These are phyloP conservation scores for Forbesichthys agassizii DNA, from an alignment of 2,113 vertebrate genomes.

Conservation along the genomic window DNA sequence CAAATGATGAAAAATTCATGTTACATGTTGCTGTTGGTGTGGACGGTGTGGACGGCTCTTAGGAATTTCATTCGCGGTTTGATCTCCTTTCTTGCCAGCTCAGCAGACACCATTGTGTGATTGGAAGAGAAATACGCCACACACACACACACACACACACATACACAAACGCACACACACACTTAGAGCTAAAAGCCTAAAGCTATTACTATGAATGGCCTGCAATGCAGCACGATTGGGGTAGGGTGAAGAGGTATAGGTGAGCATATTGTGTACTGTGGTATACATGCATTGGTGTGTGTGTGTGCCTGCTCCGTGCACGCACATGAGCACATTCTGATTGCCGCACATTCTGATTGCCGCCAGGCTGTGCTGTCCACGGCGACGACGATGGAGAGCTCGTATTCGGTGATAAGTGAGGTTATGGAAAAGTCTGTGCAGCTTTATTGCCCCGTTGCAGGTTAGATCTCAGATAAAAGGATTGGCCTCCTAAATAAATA, in stretches of 20 bases:
- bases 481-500: constrained; percentile 52
- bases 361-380: constrained; percentile 64
- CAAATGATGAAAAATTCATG: constrained; percentile 77
- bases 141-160: too few relatives aligned
- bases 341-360: constrained; percentile 73
- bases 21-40: constrained; percentile 71
- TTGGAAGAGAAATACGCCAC: constrained; percentile 52
- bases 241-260: constrained; percentile 15
- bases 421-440: constrained; percentile 73
- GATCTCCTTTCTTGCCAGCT: constrained; percentile 75
- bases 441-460: constrained; percentile 78
- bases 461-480: constrained; percentile 75
- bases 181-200: constrained; percentile 64
- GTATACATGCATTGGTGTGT: constrained; percentile 31
- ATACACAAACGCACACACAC: constrained; percentile 33
- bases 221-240: constrained; percentile 57
- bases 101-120: constrained; percentile 70
- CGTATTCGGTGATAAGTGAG: constrained; percentile 75
- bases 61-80: constrained; percentile 77
- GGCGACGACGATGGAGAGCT: constrained; percentile 69
- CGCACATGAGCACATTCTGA: constrained; percentile 61
- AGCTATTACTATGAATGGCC: constrained; percentile 68
- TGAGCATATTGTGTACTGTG: neutral
- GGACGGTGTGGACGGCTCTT: constrained; percentile 66
- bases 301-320: constrained; percentile 31